A percentile compares a stretch with the other conserved stretches of the same genome.
Conservation (phyloP, 1,140 invertebrate species). For the Pissodes strobi region DNA sequence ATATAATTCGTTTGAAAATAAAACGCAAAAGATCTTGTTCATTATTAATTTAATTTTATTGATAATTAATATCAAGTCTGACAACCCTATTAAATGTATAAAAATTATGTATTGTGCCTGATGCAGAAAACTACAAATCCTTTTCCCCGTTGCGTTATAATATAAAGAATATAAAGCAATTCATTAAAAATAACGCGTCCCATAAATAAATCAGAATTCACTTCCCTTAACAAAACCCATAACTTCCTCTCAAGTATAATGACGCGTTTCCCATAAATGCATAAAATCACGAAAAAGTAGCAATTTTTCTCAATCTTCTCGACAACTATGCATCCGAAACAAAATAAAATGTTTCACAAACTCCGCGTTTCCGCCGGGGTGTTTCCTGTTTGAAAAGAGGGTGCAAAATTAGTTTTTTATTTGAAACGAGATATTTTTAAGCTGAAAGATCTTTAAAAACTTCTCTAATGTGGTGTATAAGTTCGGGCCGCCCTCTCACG, state of each 20-base stretch:
- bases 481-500: constrained; percentile 7
- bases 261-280: constrained; percentile 4
- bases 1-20: too few relatives aligned
- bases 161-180: too few relatives aligned
- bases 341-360: constrained; percentile 22
- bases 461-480: constrained; percentile 9
- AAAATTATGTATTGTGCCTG: too few relatives aligned
- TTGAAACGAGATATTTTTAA: constrained; percentile 47
- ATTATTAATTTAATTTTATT: too few relatives aligned
- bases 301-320: constrained; percentile 18
- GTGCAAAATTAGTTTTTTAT: constrained; percentile 46
- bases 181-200: too few relatives aligned
- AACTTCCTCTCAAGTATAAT: constrained; percentile 1
- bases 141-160: too few relatives aligned
- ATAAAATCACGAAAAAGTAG: constrained; percentile 21
- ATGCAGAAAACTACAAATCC: too few relatives aligned
- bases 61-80: too few relatives aligned
- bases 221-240: neutral
- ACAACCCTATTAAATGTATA: too few relatives aligned
- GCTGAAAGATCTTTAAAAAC: constrained; percentile 10
- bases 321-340: constrained; percentile 20
- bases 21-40: too few relatives aligned
- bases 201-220: too few relatives aligned
- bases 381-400: constrained; percentile 44
- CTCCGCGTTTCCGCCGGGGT: constrained; percentile 37